These are phyloP conservation scores for Sclerurus mexicanus DNA, from an alignment of 2,113 vertebrate species.

Conservation along the genomic window DNA sequence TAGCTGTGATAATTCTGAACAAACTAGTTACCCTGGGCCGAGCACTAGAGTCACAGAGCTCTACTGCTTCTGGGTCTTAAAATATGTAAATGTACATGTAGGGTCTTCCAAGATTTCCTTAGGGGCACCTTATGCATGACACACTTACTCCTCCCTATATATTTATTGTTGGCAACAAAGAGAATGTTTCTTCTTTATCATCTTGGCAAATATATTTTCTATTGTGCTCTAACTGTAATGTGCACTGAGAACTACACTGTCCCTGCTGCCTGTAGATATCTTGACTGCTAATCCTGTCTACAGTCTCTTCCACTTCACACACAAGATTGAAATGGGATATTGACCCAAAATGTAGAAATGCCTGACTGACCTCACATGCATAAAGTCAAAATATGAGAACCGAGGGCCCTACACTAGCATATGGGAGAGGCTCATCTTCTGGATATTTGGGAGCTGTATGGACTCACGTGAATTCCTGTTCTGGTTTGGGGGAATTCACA, in stretches of 20 bases:
- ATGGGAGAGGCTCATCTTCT: not conserved
- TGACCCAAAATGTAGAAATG: not conserved
- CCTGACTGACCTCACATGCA: not conserved
- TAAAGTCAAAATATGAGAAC: not conserved
- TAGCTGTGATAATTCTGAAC: not conserved
- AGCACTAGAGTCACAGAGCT: not conserved
- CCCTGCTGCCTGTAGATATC: not conserved
- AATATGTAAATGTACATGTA: not conserved
- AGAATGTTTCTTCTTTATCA: constrained; percentile 17
- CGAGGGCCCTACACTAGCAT: not conserved
- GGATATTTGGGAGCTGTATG: not conserved
- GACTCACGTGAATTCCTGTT: not conserved
- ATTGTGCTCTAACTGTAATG: not conserved
- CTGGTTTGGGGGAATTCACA: not conserved
- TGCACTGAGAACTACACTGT: not conserved
- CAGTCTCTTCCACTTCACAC: not conserved
- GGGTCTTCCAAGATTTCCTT: constrained; percentile 12
- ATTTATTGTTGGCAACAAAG: constrained; percentile 13
- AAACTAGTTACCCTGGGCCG: not conserved
- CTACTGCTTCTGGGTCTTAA: not conserved
- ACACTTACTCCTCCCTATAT: not conserved
- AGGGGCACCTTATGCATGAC: constrained; percentile 5
- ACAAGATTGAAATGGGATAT: not conserved
- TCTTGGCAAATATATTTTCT: constrained; percentile 35
- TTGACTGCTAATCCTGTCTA: not conserved